Evolutionary conservation across 2,888 invertebrate species (phyloP), one percentile per base, ranked within the genome.

Genomic region (Plagiodera versicolora): DNA sequence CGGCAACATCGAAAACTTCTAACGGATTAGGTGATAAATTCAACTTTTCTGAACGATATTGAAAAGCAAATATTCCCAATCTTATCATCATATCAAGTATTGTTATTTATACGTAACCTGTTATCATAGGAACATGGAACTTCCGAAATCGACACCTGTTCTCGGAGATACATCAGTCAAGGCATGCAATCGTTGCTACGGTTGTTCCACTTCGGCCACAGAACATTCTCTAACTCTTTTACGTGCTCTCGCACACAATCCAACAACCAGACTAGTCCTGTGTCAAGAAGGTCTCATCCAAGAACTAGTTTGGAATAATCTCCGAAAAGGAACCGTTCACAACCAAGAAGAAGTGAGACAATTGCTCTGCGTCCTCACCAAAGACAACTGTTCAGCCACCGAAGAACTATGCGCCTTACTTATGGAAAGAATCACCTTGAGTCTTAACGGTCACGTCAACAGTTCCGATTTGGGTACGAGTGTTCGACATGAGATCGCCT

Each of bases 201-300:
- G 94, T 0, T 94, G 94, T 75, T 91, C 95, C 1, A 87, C 93
- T 57, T 90, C 97, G 1, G 93, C 95, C 44, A 93, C 95, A 0
- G 95, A 96, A 77, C 96, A 96, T 78, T 98, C 97, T 77, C 84
- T 98, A 28, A 95, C 95, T 0, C 81, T 98, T 47, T 82, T 98
- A 52, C 86, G 95, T 44, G 96, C 96, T 30, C 84, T 98, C 69
- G 95, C 95, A 4, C 91, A 90, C 5, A 91, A 90, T 72, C 84
- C 86, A 1, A 86, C 87, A 2, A 90, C 92, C 20, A 86, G 94
- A 60, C 84, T 89, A 62, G 85, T 89, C 0, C 82, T 95, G 1
- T 93, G 93, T 73, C 86, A 88, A 50, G 91, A 92, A 79, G 95
- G 82, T 95, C 17, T 90, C 95, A 16, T 92, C 92, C 74, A 91